Percentiles rank a stretch among this genome's conserved stretches.
These are phyloP conservation scores for Actinia equina DNA, from an alignment of 64 coral and sea anemone species.

Conservation along the genomic window DNA sequence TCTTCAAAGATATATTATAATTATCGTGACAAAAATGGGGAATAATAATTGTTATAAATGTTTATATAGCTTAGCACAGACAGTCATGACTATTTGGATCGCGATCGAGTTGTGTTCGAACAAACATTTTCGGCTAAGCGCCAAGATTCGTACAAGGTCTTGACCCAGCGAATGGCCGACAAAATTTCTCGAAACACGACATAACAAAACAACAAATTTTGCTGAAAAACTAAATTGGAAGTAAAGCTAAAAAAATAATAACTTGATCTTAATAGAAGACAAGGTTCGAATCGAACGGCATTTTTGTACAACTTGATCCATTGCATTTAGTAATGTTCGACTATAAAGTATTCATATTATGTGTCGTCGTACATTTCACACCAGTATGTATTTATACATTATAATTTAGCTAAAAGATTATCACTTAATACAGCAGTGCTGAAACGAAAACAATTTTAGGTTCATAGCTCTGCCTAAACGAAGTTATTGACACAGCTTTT, in stretches of 20 bases:
- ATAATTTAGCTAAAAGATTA: background rate
- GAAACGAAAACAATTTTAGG: background rate
- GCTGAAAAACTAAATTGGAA: background rate
- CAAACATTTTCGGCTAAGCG: background rate
- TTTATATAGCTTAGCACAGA: background rate
- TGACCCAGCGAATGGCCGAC: background rate
- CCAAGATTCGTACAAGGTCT: slow-evolving; percentile 4
- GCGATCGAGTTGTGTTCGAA: background rate
- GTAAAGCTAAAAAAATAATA: background rate
- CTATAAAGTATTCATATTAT: background rate
- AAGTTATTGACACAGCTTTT: background rate
- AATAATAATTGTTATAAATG: background rate
- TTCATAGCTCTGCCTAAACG: background rate
- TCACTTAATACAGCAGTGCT: background rate
- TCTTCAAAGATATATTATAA: background rate
- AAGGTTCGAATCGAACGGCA: background rate
- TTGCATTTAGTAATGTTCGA: background rate
- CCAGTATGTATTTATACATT: background rate
- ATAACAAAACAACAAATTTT: background rate
- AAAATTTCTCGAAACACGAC: background rate
- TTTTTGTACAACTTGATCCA: background rate
- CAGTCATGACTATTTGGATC: background rate
- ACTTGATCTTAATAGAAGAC: background rate
- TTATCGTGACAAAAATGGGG: background rate
- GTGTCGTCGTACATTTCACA: background rate